Evolutionary conservation across 2,113 vertebrate genomes (phyloP).

Genomic region (Dinomys branickii): DNA sequence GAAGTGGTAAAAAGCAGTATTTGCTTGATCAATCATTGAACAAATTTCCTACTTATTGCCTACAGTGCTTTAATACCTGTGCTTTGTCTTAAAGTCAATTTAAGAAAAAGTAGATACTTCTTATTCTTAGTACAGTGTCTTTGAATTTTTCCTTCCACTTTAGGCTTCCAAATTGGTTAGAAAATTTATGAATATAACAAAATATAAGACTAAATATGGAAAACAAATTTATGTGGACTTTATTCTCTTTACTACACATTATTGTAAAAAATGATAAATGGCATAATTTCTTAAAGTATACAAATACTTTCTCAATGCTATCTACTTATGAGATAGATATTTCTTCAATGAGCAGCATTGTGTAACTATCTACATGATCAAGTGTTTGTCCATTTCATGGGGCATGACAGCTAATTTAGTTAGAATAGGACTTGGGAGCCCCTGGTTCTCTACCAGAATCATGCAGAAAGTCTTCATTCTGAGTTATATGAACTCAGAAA

Average conservation of each 20-base stretch:
- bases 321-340: not conserved
- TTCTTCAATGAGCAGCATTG: not conserved
- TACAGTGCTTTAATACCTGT: not conserved
- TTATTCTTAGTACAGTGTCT: not conserved
- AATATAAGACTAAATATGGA: not conserved
- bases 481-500: not conserved
- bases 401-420: not conserved
- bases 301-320: not conserved
- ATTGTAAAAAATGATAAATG: conserved; percentile 28
- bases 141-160: not conserved
- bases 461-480: not conserved
- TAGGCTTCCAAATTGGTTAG: not conserved
- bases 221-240: not conserved
- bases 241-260: not conserved
- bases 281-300: not conserved
- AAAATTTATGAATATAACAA: not conserved
- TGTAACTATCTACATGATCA: not conserved
- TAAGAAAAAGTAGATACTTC: not conserved
- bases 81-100: not conserved
- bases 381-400: not conserved
- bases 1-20: conserved; percentile 17
- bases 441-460: not conserved
- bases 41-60: not conserved
- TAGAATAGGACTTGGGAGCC: fast-evolving
- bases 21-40: conserved; percentile 1